phyloP scores from a whole-genome alignment of 2,113 vertebrate species.

The Heteronetta atricapilla region DNA sequence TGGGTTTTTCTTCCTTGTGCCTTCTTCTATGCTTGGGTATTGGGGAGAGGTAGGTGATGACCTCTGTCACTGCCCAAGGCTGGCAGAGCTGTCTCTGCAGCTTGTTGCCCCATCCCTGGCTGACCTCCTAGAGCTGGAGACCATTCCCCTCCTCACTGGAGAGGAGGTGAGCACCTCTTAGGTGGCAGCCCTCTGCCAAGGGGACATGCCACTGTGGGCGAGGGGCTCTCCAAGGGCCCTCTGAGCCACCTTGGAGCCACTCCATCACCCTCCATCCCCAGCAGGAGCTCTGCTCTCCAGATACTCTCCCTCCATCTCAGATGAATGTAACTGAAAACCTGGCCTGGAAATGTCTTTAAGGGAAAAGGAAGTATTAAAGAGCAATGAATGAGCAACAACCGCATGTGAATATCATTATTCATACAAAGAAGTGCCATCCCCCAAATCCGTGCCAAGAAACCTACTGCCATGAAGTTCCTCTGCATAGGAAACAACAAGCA shows the following conservation, averaged over 20 bases:
- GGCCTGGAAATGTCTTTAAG: background rate
- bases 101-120: background rate
- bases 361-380: background rate
- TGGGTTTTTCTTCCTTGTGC: background rate
- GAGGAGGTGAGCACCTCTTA: background rate
- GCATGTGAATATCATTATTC: background rate
- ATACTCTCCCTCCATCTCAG: background rate
- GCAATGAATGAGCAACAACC: background rate
- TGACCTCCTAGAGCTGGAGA: background rate
- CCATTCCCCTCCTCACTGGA: background rate
- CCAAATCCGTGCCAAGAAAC: background rate
- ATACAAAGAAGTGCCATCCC: background rate
- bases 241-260: background rate
- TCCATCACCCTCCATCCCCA: background rate
- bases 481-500: background rate
- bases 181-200: background rate
- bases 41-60: background rate
- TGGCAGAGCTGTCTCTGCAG: background rate
- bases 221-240: background rate
- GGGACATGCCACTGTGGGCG: fast-evolving
- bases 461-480: background rate
- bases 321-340: background rate
- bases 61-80: background rate
- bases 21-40: background rate
- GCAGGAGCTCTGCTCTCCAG: background rate